Evolutionary conservation across 2,797 vertebrate species (phyloP), one percentile per base, ranked within the genome.

Genomic region (Dromococcyx pavoninus): DNA sequence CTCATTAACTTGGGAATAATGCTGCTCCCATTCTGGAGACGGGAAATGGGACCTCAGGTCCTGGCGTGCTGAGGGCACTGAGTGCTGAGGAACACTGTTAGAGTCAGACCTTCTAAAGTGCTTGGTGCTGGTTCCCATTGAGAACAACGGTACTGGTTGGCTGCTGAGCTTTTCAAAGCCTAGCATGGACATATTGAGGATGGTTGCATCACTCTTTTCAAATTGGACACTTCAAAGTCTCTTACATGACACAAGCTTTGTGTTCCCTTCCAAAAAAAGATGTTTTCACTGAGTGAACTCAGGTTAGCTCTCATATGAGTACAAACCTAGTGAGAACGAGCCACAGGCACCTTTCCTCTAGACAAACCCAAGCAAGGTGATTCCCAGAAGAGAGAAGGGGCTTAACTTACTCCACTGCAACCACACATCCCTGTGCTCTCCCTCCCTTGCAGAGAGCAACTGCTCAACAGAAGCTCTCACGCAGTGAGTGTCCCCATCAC

Each of bases 51-150:
- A 37, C 46, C 18, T 5, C 39, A 7, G 0, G 9, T 32, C n/a
- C 24, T 2, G 22, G 35, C 2, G 11, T 6, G 5, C 0, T 3
- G 33, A 17, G 43, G 28, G 22, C 7, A 5, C 0, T 2, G 33
- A 16, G 56, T 11, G 15, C 35, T 2, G 1, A 35, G 60, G 46
- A 25, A 30, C n/a, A 2, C n/a, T 16, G 57, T 33, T 25, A 25
- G 51, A 58, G 35, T 56, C 61, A 56, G 23, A 62, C 10, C 27
- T 32, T 21, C 74, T 22, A 10, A 6, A 35, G 54, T 56, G 4
- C 2, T 5, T 3, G 4, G 32, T 21, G 58, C 86, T 83, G 85
- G 82, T 65, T 39, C 61, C 70, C 3, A 2, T 3, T 13, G 81
- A 60, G 78, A 61, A 33, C 67, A 61, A 18, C 8, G 50, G 50